phyloP scores from a whole-genome alignment of 2,888 invertebrate genomes.

The Drymonia ruficornis region DNA sequence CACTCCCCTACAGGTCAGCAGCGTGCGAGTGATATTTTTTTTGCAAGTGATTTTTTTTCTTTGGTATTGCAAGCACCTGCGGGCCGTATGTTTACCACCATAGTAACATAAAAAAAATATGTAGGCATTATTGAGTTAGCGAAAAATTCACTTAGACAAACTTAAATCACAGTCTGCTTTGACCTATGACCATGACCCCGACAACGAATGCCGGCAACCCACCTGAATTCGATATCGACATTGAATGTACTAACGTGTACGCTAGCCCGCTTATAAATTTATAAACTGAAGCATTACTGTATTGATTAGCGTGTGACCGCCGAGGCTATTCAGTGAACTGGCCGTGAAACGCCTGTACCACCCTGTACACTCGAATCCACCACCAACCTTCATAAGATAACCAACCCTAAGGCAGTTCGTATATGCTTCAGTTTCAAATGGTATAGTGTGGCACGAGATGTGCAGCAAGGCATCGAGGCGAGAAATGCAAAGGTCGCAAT shows the following conservation, averaged over 20 bases:
- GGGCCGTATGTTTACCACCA: too few species aligned
- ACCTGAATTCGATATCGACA: neutral
- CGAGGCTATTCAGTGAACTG: slow-evolving; percentile 49
- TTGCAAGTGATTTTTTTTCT: too few species aligned
- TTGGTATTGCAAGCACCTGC: too few species aligned
- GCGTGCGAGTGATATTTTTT: too few species aligned
- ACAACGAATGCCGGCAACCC: too few species aligned
- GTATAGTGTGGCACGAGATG: slow-evolving; percentile 16
- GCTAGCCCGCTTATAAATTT: slow-evolving; percentile 16
- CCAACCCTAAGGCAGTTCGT: slow-evolving; percentile 24
- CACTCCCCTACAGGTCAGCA: too few species aligned
- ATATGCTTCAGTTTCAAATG: slow-evolving; percentile 26
- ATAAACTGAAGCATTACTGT: slow-evolving; percentile 15
- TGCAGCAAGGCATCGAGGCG: slow-evolving; percentile 36
- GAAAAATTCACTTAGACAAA: too few species aligned
- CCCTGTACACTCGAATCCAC: slow-evolving; percentile 29
- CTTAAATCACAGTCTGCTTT: too few species aligned
- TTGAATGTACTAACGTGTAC: neutral
- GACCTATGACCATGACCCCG: too few species aligned
- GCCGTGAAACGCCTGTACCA: slow-evolving; percentile 52
- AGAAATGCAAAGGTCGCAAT: slow-evolving; percentile 55
- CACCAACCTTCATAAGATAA: slow-evolving; percentile 21
- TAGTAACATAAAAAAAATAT: too few species aligned
- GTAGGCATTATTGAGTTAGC: too few species aligned
- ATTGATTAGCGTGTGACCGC: slow-evolving; percentile 47